Percentiles rank a stretch among this genome's conserved stretches.
These are phyloP conservation scores for Cynopterus sphinx DNA, from an alignment of 2,797 vertebrate genomes.

Conservation along the genomic window DNA sequence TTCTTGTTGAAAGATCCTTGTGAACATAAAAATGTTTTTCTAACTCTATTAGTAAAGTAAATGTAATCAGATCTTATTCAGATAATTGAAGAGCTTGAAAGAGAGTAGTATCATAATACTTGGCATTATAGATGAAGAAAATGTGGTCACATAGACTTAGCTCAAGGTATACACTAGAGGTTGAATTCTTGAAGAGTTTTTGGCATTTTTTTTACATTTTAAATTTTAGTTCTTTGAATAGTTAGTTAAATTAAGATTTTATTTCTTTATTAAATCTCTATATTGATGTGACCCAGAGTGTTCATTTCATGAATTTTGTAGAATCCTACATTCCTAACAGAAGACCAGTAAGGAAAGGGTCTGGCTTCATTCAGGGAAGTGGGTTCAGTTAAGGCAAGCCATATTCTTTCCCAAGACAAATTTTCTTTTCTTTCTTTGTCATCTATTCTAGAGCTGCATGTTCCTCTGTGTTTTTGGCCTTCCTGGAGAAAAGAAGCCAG, in stretches of 20 bases:
- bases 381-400: not conserved
- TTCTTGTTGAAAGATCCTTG: constrained; percentile 12
- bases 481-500: constrained; percentile 77
- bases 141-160: not conserved
- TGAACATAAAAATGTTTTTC: not conserved
- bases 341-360: not conserved
- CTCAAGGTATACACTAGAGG: not conserved
- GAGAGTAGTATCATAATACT: not conserved
- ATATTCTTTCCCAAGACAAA: not conserved
- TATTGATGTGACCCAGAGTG: not conserved
- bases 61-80: not conserved
- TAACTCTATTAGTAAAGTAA: not conserved
- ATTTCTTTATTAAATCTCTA: not conserved
- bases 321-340: not conserved
- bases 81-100: not conserved
- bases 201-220: not conserved
- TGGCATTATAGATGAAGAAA: not conserved
- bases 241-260: constrained; percentile 14
- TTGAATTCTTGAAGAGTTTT: constrained; percentile 7
- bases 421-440: constrained; percentile 10
- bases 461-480: constrained; percentile 81
- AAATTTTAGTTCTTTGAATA: not conserved
- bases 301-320: not conserved
- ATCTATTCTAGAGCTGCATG: constrained; percentile 69
- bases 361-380: not conserved